phyloP scores from a whole-genome alignment of 2,113 vertebrate genomes.

The Hippocampus barbouri region DNA sequence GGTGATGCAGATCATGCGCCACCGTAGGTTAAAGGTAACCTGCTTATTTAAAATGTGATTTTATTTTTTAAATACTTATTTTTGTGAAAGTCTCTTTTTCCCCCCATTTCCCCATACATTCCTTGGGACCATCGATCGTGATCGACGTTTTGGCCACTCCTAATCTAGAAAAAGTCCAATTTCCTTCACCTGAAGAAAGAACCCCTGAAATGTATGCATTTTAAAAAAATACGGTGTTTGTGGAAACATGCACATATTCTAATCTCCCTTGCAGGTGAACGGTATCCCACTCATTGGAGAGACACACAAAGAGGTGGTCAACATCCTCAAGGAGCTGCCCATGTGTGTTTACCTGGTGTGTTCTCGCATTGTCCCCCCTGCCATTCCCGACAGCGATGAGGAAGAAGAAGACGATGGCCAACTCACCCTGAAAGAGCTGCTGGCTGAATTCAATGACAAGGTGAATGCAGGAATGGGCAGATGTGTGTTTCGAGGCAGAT shows the following conservation, averaged over 20 bases:
- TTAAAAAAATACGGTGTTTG: neutral
- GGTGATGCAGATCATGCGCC: no score
- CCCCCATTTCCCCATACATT: no score
- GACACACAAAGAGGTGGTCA: constrained; percentile 87
- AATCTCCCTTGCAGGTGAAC: constrained; percentile 77
- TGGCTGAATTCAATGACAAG: constrained; percentile 72
- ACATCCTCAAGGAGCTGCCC: constrained; percentile 84
- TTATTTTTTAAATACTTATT: no score
- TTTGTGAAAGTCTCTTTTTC: no score
- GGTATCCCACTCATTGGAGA: constrained; percentile 84
- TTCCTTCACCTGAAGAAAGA: no score
- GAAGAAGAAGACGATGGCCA: constrained; percentile 52
- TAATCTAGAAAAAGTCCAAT: no score
- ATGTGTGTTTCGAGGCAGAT: neutral
- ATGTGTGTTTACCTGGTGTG: constrained; percentile 81
- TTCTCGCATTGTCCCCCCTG: constrained; percentile 70
- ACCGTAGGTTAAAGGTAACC: no score
- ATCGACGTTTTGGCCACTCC: no score
- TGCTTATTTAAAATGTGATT: no score
- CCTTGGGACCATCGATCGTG: no score
- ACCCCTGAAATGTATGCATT: no score
- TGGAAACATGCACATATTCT: neutral
- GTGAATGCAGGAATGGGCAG: constrained; percentile 34
- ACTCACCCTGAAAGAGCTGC: constrained; percentile 71
- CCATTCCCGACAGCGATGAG: constrained; percentile 54